Base-by-base conservation (phyloP, 2,888 invertebrate genomes). In the Pantelozetes paolii region DNA sequence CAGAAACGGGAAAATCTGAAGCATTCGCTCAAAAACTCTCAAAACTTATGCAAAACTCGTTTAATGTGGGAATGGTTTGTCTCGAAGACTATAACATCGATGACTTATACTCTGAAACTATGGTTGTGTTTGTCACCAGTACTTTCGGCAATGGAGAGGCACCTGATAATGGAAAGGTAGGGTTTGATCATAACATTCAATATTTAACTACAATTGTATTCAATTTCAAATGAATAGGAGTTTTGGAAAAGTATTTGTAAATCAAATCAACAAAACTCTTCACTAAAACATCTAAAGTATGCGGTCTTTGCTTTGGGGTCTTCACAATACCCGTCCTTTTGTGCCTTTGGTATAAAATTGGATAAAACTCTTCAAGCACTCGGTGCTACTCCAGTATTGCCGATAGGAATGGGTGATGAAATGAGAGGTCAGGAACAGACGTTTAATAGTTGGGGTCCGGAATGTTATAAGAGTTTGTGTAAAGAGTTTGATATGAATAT, bases 101-200 rank as follows among this genome's bases (percentile, higher is more conserved):
- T 71, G 91, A 91, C 77, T 90, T 96, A 81, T 94, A 94, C 82
- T 94, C 95, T 80, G 96, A 96, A 83, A 92, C 93, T 2, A 84
- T 96, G 57, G 84, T 96, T 26, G 83, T 96, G 77, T 90, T 96
- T 15, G 90, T 96, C 30, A 92, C 94, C 26, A 95, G 95, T 11
- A 97, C 96, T 0, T 96, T 96, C 81, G 96, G 96, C 20, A 96
- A 95, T 81, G 96, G 96, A 1, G 96, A 96, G 85, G 94, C 96
- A 26, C 96, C 96, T 0, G 95, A 96, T 84, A 96, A 95, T 83
- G 96, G 96, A 76, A 92, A 93, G 84, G 62, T 62, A 92, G 8
- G 32, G n/a, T 62, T 26, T 6, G 23, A 57, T 8, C n/a, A n/a
- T n/a, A n/a, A n/a, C n/a, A n/a, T n/a, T n/a, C n/a, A n/a, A n/a